phyloP scores from a whole-genome alignment of 2,113 vertebrate genomes.

The Regulus satrapa region DNA sequence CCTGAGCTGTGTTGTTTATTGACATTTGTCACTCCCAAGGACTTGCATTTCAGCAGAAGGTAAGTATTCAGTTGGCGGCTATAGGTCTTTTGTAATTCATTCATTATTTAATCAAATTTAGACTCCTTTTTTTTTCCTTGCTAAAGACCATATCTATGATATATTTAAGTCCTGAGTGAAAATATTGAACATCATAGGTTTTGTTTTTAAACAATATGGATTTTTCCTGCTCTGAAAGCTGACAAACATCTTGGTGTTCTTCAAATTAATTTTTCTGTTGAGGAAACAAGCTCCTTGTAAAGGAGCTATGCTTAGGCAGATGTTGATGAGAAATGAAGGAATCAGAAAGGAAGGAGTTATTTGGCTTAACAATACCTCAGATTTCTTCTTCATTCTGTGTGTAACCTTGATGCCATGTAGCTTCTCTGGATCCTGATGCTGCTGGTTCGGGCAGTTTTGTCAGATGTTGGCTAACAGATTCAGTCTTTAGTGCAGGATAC shows the following conservation, averaged over 20 bases:
- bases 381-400: neutral
- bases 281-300: neutral
- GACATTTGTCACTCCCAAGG: neutral
- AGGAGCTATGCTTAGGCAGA: neutral
- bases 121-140: neutral
- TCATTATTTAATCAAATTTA: neutral
- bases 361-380: neutral
- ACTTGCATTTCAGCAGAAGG: neutral
- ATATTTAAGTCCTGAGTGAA: neutral
- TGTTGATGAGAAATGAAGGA: neutral
- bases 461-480: neutral
- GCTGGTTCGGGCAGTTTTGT: neutral
- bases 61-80: neutral
- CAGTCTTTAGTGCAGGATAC: neutral
- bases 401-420: neutral
- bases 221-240: neutral
- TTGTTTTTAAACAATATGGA: neutral
- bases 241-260: neutral
- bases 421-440: neutral
- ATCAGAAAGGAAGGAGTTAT: neutral
- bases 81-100: neutral
- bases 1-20: neutral
- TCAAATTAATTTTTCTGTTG: neutral
- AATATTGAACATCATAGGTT: neutral
- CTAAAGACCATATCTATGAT: neutral